phyloP scores from a whole-genome alignment of 2,797 vertebrate species.

The Echeneis naucrates region DNA sequence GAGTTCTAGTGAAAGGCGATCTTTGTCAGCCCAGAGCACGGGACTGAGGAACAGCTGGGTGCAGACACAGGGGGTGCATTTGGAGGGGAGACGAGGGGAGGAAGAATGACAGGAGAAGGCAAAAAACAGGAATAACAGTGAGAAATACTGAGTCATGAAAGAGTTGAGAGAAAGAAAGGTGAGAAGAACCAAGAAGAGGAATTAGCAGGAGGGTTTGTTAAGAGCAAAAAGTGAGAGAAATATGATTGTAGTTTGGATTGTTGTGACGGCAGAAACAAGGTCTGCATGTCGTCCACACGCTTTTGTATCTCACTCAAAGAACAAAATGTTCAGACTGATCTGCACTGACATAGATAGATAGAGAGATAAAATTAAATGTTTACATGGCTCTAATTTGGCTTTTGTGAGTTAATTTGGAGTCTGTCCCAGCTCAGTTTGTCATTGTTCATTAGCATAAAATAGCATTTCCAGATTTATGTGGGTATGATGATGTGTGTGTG shows the following conservation, averaged over 20 bases:
- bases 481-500: slow-evolving; percentile 19
- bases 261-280: slow-evolving; percentile 21
- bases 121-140: slow-evolving; percentile 45
- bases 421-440: slow-evolving; percentile 24
- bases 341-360: slow-evolving; percentile 18
- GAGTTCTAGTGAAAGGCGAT: slow-evolving; percentile 77
- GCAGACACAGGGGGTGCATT: slow-evolving; percentile 67
- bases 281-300: too few species aligned
- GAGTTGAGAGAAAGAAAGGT: slow-evolving; percentile 41
- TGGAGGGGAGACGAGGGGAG: slow-evolving; percentile 21
- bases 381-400: slow-evolving; percentile 19
- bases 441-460: slow-evolving; percentile 31
- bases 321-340: slow-evolving; percentile 43
- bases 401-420: not conserved
- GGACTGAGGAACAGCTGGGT: slow-evolving; percentile 72
- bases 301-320: too few species aligned
- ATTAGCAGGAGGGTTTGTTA: too few species aligned
- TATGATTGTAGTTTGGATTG: slow-evolving; percentile 5
- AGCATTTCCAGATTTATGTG: slow-evolving; percentile 11
- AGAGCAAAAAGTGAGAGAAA: not conserved
- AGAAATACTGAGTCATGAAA: slow-evolving; percentile 44
- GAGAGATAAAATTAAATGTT: slow-evolving; percentile 21
- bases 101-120: not conserved
- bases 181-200: slow-evolving; percentile 32
- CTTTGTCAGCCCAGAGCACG: slow-evolving; percentile 76